Conservation (phyloP, 2,113 vertebrate genomes). For the Gallinago media region DNA sequence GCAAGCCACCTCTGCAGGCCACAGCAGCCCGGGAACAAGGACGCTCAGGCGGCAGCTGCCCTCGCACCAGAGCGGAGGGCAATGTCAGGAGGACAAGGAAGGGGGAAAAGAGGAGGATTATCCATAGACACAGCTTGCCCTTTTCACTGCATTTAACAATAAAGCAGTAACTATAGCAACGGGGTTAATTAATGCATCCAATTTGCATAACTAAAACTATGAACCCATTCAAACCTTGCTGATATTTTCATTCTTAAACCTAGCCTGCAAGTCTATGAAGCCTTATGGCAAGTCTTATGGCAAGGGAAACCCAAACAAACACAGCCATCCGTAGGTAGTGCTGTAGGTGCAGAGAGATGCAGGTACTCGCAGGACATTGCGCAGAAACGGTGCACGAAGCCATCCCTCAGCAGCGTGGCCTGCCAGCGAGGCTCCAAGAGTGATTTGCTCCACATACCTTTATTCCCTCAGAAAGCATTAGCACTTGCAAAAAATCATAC, state of each 20-base stretch:
- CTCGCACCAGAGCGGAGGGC: not conserved
- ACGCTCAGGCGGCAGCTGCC: not conserved
- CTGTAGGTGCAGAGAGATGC: rapidly evolving
- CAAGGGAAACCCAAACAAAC: not conserved
- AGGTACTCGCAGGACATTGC: rapidly evolving
- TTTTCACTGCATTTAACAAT: conserved; percentile 34
- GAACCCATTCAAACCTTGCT: conserved; percentile 16
- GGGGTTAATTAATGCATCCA: conserved; percentile 59
- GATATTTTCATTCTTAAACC: conserved; percentile 19
- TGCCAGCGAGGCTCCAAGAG: not conserved
- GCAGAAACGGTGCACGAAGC: not conserved
- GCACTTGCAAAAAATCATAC: not conserved
- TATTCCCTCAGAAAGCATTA: not conserved
- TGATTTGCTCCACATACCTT: not conserved
- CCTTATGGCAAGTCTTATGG: not conserved
- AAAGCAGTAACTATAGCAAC: conserved; percentile 62
- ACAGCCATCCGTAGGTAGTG: rapidly evolving
- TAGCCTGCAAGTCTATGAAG: not conserved
- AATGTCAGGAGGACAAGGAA: not conserved
- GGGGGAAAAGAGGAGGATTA: not conserved
- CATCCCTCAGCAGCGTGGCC: not conserved
- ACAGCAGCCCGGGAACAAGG: not conserved
- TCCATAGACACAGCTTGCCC: conserved; percentile 11
- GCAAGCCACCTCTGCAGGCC: not conserved
- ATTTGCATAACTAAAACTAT: conserved; percentile 59